Percentiles rank a stretch among this genome's conserved stretches.
phyloP scores from a whole-genome alignment of 1,140 invertebrate species.

The Gryllus bimaculatus region DNA sequence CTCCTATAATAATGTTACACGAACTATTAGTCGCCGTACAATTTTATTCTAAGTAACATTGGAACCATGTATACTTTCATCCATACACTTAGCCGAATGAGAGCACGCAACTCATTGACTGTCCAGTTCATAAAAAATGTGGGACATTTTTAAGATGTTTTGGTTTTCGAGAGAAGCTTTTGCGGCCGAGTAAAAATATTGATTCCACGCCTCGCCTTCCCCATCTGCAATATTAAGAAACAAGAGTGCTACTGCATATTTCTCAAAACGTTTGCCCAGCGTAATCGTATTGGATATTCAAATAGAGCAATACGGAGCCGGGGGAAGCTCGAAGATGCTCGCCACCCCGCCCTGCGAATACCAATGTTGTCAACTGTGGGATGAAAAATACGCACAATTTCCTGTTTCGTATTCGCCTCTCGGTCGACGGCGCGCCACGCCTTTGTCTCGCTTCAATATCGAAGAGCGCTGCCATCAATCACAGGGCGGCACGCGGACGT shows the following conservation, averaged over 20 bases:
- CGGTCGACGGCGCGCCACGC: background rate
- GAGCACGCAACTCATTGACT: too few relatives aligned
- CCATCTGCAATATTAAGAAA: conserved; percentile 5
- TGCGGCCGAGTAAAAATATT: background rate
- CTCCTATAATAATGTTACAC: background rate
- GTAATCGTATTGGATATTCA: conserved; percentile 5
- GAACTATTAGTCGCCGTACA: too few relatives aligned
- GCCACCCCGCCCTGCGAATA: background rate
- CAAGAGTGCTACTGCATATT: background rate
- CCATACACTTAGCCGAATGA: too few relatives aligned
- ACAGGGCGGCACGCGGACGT: background rate
- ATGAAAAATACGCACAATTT: background rate
- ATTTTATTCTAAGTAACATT: too few relatives aligned
- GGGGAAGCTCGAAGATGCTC: background rate
- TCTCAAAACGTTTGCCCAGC: background rate
- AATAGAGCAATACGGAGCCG: background rate
- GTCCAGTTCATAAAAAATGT: too few relatives aligned
- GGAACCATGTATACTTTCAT: too few relatives aligned
- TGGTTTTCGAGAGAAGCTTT: background rate
- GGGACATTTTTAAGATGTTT: background rate
- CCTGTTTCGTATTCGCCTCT: background rate
- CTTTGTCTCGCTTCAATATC: background rate
- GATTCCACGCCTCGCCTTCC: background rate
- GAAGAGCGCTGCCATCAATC: background rate
- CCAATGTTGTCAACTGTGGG: background rate